Evolutionary conservation across 2,113 vertebrate species (phyloP), one percentile per base, ranked within the genome.

Genomic region (Pollachius pollachius): DNA sequence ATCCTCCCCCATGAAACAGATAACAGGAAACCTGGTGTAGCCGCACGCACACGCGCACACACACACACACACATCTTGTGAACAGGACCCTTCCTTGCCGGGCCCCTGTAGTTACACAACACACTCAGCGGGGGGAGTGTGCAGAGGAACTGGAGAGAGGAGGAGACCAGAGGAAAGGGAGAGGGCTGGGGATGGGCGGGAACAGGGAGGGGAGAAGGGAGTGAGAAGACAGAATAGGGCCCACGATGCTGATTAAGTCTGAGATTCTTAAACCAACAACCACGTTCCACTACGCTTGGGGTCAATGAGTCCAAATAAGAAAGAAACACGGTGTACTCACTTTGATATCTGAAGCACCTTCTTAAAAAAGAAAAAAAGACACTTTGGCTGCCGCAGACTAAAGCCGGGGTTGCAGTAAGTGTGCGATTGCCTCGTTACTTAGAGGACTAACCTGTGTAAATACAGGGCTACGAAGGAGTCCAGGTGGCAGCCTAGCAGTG

Each of bases 41-140:
- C 41, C 41, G 12, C 41, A 12, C 41, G 2, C 41, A 12, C 8
- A 9, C 41, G 11, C 8, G 0, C 41, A 48, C 41, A 1, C 41
- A 13, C 12, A 13, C 41, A 1, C 41, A 48, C 41, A 3, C 41
- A 48, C 9, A 13, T 75, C 72, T 73, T 70, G 78, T 77, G 69
- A 84, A 80, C 67, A 62, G 75, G 74, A 73, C 74, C 77, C 75
- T 37, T 16, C 62, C 11, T 16, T 48, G 37, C 41, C 16, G 67
- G 12, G 18, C 62, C 61, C 66, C 48, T 62, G 11, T 64, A 66
- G 73, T 76, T 71, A 78, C 67, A 81, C 58, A 76, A 74, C 72
- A 65, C 34, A 48, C 41, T 48, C 41, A 48, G 41, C 41, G 12
- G 41, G 41, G 41, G 41, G 41, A 48, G 41, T 25, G 66, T 72